phyloP scores from a whole-genome alignment of 2,797 vertebrate genomes.

The Hephaestus fuliginosus region DNA sequence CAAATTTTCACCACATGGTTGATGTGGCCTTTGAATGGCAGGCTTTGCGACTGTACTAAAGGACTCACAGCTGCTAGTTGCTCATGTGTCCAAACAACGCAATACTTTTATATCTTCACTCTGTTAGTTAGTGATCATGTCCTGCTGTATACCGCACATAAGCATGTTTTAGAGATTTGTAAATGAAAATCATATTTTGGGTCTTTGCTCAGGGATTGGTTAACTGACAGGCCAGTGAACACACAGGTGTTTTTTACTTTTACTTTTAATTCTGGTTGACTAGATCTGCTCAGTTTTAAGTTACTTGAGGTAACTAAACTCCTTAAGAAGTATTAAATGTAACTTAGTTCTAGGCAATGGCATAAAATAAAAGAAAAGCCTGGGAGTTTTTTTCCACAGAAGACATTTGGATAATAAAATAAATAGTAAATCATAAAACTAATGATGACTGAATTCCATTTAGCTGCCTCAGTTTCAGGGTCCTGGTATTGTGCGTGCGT shows the following conservation, averaged over 20 bases:
- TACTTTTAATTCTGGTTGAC: conserved; percentile 2
- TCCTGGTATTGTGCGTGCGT: not conserved
- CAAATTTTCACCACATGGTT: not conserved
- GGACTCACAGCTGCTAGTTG: not conserved
- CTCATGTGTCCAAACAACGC: not conserved
- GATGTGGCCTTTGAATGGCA: not conserved
- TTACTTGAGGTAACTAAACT: conserved; percentile 6
- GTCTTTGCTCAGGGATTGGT: conserved; percentile 1
- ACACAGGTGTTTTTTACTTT: conserved; percentile 23
- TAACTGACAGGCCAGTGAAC: not conserved
- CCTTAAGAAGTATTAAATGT: conserved; percentile 5
- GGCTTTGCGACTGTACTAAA: not conserved
- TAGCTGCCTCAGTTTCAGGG: conserved; percentile 1
- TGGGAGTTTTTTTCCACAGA: not conserved
- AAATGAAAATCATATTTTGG: not conserved
- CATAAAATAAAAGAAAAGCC: conserved; percentile 17
- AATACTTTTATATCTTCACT: not conserved
- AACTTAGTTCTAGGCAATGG: not conserved
- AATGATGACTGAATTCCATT: not conserved
- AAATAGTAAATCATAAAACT: not conserved
- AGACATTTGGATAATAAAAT: not conserved
- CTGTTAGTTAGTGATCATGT: not conserved
- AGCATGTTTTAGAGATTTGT: conserved; percentile 9
- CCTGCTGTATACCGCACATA: not conserved
- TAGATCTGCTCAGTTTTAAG: not conserved